Base-by-base conservation (phyloP, 2,888 invertebrate species). In the Trichopoda pennipes region DNA sequence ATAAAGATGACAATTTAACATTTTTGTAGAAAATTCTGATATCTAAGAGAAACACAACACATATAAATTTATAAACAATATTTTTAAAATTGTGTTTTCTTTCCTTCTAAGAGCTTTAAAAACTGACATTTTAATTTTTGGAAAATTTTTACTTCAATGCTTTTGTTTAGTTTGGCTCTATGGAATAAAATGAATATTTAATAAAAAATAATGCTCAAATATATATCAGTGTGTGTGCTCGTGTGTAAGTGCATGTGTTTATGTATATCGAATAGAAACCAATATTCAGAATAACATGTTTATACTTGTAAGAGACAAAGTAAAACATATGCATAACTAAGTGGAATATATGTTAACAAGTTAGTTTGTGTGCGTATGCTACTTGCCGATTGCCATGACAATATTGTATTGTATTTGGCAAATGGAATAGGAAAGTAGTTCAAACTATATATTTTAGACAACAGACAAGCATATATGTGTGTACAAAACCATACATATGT, bases 161-260 rank as follows among this genome's bases (percentile, higher is more conserved):
- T 44, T 69, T 19, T 61, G 14, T 70, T 16, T n/a, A 55, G 35
- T 70, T 77, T 81, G 63, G 58, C 14, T 81, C 35, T 63, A 60
- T 66, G 69, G 64, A 81, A 74, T 38, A 81, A 77, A 64, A 69
- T 77, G 77, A 73, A 81, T 77, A 77, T 81, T 81, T 81, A 63
- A 73, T 63, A 51, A 47, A 17, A n/a, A 77, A 72, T 61, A 68
- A 72, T 66, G 55, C 68, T 12, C 1, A 12, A 38, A 8, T 38
- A 38, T 38, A 7, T 38, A 38, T 12, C 3, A 38, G 12, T 38
- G 8, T 70, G 19, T 60, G n/a, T 44, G 2, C 10, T 10, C 38
- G 12, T 12, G 10, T 38, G 12, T 38, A 38, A 8, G 12, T 38
- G 7, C 2, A 12, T 42, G n/a, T n/a, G n/a, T n/a, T 7, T 32